Percentiles rank a stretch among this genome's conserved stretches.
Evolutionary conservation across 2,888 invertebrate genomes (phyloP).

Genomic region (Steinernema scapterisci): DNA sequence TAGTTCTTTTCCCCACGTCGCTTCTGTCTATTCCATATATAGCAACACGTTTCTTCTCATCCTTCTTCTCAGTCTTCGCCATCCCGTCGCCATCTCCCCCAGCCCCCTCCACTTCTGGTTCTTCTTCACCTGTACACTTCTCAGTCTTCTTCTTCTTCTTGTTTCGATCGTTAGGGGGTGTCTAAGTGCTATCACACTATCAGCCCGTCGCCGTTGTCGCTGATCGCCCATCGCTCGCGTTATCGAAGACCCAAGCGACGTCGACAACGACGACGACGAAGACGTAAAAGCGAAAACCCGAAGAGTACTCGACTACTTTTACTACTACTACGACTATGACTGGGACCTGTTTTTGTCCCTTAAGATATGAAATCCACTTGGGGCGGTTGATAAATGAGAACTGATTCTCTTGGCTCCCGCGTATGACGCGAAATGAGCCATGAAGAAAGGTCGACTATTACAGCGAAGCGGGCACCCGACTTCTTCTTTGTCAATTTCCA

Average conservation of each 20-base stretch:
- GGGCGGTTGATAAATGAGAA: not conserved
- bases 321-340: not conserved
- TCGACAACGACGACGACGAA: too few relatives aligned
- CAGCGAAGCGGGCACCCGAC: not conserved
- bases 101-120: not conserved
- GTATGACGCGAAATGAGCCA: conserved; percentile 29
- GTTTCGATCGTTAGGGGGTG: not conserved
- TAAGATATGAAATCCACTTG: not conserved
- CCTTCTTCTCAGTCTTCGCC: not conserved
- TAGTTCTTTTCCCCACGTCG: not conserved
- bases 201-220: not conserved
- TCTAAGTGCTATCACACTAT: not conserved
- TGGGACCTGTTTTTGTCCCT: conserved; percentile 20
- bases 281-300: too few relatives aligned
- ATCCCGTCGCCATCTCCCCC: not conserved
- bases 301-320: conserved; percentile 20
- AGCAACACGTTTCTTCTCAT: conserved; percentile 17
- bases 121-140: not conserved
- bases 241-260: too few relatives aligned
- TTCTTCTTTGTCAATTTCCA: not conserved
- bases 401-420: not conserved
- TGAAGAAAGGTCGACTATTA: conserved; percentile 29
- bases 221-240: too few relatives aligned
- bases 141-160: not conserved
- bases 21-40: not conserved